phyloP scores from a whole-genome alignment of 1,140 invertebrate genomes.

The Cydia amplana region DNA sequence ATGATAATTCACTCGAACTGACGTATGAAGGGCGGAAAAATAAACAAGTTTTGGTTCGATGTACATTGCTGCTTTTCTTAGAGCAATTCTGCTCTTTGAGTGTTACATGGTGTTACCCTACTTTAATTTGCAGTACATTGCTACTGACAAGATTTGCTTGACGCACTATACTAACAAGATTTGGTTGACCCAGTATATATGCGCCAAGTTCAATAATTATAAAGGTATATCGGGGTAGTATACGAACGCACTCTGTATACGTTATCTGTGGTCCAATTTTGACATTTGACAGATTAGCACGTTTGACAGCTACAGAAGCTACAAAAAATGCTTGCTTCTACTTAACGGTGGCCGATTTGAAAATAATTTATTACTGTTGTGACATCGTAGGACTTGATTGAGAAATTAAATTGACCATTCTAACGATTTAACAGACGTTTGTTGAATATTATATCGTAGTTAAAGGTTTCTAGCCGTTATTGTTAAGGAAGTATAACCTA shows the following conservation, averaged over 20 bases:
- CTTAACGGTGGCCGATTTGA: not conserved
- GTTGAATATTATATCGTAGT: not conserved
- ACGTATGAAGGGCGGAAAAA: too few relatives aligned
- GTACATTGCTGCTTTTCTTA: too few relatives aligned
- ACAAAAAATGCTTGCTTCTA: not conserved
- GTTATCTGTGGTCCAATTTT: not conserved
- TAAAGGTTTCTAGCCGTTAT: not conserved
- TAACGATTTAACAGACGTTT: not conserved
- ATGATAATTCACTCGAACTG: too few relatives aligned
- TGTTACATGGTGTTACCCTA: too few relatives aligned
- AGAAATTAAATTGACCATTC: not conserved
- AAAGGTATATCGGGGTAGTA: too few relatives aligned
- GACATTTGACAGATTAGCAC: not conserved
- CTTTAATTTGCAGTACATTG: too few relatives aligned
- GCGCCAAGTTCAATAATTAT: too few relatives aligned
- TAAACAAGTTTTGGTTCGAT: too few relatives aligned
- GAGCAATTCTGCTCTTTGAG: too few relatives aligned
- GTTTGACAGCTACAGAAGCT: not conserved
- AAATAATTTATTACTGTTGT: not conserved
- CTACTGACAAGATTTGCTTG: too few relatives aligned
- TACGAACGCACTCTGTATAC: not conserved
- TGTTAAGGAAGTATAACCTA: slow-evolving; percentile 52
- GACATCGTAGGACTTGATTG: not conserved
- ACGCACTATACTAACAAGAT: too few relatives aligned
- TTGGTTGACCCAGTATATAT: too few relatives aligned